A percentile compares a stretch with the other conserved stretches of the same genome.
These are phyloP conservation scores for Pipra filicauda DNA, from an alignment of 2,113 vertebrate genomes.

Conservation along the genomic window DNA sequence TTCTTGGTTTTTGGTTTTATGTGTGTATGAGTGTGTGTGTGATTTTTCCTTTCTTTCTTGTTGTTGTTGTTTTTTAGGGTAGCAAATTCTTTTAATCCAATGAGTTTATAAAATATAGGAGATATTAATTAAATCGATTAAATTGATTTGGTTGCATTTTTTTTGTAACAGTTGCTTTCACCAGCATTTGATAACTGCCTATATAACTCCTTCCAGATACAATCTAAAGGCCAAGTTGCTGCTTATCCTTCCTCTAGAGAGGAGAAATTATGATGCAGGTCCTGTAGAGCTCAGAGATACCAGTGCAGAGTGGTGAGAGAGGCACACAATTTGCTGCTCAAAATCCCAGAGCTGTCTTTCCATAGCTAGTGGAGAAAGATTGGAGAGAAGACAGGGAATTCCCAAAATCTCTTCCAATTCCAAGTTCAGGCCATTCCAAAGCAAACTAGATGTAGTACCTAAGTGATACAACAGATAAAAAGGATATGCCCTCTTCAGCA, in stretches of 20 bases:
- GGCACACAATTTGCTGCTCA: fast-evolving
- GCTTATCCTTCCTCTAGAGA: background rate
- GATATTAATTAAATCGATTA: background rate
- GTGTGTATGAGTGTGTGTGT: too few relatives aligned
- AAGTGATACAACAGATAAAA: background rate
- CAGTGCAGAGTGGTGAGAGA: background rate
- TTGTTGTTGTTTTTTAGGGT: fast-evolving
- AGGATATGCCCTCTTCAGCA: background rate
- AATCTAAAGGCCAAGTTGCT: background rate
- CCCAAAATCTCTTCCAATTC: background rate
- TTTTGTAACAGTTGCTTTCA: background rate
- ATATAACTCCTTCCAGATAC: background rate
- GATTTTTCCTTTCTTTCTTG: background rate
- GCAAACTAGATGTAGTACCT: background rate
- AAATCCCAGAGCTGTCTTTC: background rate
- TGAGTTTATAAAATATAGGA: background rate
- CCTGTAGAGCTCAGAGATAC: background rate
- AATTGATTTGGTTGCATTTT: background rate
- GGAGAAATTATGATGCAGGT: background rate
- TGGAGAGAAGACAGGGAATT: background rate
- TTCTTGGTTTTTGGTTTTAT: background rate
- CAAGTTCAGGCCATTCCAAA: background rate
- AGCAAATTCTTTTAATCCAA: background rate
- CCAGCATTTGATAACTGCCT: background rate
- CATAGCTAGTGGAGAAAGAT: background rate